A percentile compares a stretch with the other conserved stretches of the same genome.
Conservation (phyloP, 2,113 vertebrate genomes). For the Tonatia bakeri region DNA sequence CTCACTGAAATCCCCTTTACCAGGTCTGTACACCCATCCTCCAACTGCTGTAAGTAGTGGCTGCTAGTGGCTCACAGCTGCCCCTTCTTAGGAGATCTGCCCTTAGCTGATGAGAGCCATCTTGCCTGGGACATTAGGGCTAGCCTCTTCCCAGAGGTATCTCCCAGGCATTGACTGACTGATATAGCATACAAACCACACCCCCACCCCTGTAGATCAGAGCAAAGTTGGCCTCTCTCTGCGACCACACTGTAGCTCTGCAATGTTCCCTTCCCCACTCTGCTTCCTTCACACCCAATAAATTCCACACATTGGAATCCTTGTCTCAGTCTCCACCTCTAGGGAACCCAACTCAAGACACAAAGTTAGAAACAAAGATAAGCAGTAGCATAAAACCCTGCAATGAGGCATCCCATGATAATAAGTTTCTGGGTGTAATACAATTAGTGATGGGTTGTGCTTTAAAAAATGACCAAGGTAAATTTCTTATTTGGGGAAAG, state of each 20-base stretch:
- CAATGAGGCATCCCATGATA: not conserved
- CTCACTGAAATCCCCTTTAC: not conserved
- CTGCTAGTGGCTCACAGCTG: not conserved
- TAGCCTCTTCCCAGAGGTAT: not conserved
- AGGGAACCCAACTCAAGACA: not conserved
- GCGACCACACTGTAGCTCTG: not conserved
- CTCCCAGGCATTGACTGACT: not conserved
- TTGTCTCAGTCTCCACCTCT: not conserved
- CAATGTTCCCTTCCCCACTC: not conserved
- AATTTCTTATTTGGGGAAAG: not conserved
- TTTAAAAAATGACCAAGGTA: not conserved
- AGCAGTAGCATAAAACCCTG: not conserved
- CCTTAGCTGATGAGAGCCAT: not conserved
- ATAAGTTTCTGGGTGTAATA: not conserved
- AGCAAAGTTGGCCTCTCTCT: not conserved
- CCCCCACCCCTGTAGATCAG: not conserved
- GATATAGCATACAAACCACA: not conserved
- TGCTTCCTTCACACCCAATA: not conserved
- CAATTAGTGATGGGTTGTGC: not conserved
- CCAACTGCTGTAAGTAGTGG: not conserved
- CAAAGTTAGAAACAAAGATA: constrained; percentile 5
- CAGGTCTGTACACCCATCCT: not conserved
- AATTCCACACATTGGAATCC: not conserved
- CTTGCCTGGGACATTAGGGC: not conserved
- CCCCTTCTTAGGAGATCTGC: not conserved